Evolutionary conservation across 1,140 invertebrate species (phyloP).

Genomic region (Scaptomyza hsui): DNA sequence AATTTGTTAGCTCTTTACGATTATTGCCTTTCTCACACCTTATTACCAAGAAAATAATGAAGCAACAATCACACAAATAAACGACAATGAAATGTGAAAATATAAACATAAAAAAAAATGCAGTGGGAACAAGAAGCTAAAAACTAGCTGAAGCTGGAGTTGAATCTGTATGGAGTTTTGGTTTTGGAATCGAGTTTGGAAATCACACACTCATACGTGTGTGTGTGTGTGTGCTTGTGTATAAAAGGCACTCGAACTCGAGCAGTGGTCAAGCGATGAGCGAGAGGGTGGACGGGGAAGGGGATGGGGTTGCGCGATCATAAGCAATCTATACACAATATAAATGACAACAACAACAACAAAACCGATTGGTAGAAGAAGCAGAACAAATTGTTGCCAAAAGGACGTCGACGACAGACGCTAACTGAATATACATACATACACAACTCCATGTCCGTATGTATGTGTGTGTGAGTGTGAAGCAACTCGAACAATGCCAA

Average conservation of each 20-base stretch:
- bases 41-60: slow-evolving; percentile 83
- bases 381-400: slow-evolving; percentile 56
- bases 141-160: background rate
- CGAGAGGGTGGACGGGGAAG: background rate
- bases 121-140: slow-evolving; percentile 54
- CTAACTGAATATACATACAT: slow-evolving; percentile 1
- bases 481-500: slow-evolving; percentile 25
- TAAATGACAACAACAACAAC: slow-evolving; percentile 42
- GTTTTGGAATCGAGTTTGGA: slow-evolving; percentile 18
- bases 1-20: slow-evolving; percentile 83
- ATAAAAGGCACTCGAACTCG: slow-evolving; percentile 20
- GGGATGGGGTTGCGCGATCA: slow-evolving; percentile 6
- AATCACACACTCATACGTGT: slow-evolving; percentile 29
- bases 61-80: slow-evolving; percentile 52
- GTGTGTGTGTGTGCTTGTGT: background rate
- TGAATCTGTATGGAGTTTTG: slow-evolving; percentile 8
- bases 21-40: slow-evolving; percentile 84
- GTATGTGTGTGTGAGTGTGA: background rate
- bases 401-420: slow-evolving; percentile 25
- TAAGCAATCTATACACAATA: slow-evolving; percentile 45
- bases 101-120: slow-evolving; percentile 43
- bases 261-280: slow-evolving; percentile 19
- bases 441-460: background rate
- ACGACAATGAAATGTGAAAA: slow-evolving; percentile 66
- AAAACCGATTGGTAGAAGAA: slow-evolving; percentile 13